Conservation (phyloP, 37 sponge, comb jelly and placozoan species). For the Chondrilla cf. caribensis region DNA sequence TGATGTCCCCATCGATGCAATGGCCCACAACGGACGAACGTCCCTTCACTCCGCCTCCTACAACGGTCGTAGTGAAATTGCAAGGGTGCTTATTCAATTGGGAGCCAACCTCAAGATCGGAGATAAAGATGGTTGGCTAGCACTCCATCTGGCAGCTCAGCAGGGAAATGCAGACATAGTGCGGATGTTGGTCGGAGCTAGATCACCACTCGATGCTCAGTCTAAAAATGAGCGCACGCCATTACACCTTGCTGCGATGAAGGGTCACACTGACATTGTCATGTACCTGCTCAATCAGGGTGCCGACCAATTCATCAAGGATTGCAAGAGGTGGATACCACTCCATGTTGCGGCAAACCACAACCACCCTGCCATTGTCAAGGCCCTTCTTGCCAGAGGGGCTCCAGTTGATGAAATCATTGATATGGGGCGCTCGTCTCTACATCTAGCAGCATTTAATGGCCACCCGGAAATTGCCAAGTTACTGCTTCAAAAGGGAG, state of each 20-base stretch:
- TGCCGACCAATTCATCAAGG: slow-evolving; percentile 27
- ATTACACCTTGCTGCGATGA: slow-evolving; percentile 65
- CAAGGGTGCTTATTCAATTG: too few species aligned
- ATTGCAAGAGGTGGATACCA: slow-evolving; percentile 61
- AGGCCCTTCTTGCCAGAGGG: slow-evolving; percentile 37
- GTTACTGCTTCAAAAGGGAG: slow-evolving; percentile 34
- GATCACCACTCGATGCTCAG: slow-evolving; percentile 42
- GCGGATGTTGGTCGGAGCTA: slow-evolving; percentile 46
- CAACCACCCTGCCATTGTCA: slow-evolving; percentile 45
- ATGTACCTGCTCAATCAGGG: slow-evolving; percentile 7
- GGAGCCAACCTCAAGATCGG: slow-evolving; percentile 6
- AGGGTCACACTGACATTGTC: slow-evolving; percentile 68
- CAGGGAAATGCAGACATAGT: slow-evolving; percentile 58
- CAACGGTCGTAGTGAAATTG: too few species aligned
- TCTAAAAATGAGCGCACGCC: slow-evolving; percentile 71
- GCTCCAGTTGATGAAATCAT: slow-evolving; percentile 47
- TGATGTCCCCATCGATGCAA: too few species aligned
- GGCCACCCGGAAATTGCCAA: slow-evolving; percentile 52
- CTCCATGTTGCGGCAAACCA: slow-evolving; percentile 74
- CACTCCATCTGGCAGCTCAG: slow-evolving; percentile 66
- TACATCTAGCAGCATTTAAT: slow-evolving; percentile 70
- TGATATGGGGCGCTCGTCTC: slow-evolving; percentile 53
- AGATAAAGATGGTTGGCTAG: slow-evolving; percentile 64
- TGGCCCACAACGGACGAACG: too few species aligned
- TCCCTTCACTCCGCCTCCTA: too few species aligned